phyloP scores from a whole-genome alignment of 2,888 invertebrate species.

The Ormyrus nitidulus region DNA sequence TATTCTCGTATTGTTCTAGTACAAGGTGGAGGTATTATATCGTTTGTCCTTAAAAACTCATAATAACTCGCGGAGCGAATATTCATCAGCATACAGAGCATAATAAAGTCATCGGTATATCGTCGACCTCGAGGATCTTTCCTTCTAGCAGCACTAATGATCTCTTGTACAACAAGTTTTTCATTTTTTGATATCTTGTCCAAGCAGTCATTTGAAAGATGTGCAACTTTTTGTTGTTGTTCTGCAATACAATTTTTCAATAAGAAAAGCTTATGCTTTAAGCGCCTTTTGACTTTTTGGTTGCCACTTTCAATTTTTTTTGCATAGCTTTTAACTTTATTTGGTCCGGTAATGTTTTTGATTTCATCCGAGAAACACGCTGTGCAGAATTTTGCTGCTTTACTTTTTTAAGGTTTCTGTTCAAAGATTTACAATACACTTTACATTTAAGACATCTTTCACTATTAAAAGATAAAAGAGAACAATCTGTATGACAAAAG shows the following conservation, averaged over 20 bases:
- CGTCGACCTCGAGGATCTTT: constrained; percentile 40
- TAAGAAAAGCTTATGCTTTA: background rate
- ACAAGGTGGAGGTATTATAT: constrained; percentile 57
- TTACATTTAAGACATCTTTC: constrained; percentile 3
- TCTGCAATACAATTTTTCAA: background rate
- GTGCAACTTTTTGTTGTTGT: background rate
- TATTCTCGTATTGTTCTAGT: constrained; percentile 56
- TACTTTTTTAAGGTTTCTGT: background rate
- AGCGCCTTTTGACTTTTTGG: background rate
- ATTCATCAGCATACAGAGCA: constrained; percentile 58
- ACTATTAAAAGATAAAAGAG: background rate
- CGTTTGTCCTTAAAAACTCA: constrained; percentile 57
- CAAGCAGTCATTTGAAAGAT: background rate
- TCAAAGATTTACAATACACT: background rate
- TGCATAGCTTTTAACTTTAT: background rate
- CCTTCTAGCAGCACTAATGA: constrained; percentile 49
- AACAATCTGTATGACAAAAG: background rate
- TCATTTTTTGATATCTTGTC: constrained; percentile 22
- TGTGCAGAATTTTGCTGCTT: background rate
- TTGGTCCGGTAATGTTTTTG: background rate
- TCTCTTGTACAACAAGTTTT: constrained; percentile 48
- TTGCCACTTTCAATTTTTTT: background rate
- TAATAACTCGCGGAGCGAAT: constrained; percentile 57
- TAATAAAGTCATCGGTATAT: constrained; percentile 57
- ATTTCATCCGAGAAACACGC: background rate